Evolutionary conservation across 2,888 invertebrate genomes (phyloP), one percentile per base, ranked within the genome.

Genomic region (Drosophila nigritarsus): DNA sequence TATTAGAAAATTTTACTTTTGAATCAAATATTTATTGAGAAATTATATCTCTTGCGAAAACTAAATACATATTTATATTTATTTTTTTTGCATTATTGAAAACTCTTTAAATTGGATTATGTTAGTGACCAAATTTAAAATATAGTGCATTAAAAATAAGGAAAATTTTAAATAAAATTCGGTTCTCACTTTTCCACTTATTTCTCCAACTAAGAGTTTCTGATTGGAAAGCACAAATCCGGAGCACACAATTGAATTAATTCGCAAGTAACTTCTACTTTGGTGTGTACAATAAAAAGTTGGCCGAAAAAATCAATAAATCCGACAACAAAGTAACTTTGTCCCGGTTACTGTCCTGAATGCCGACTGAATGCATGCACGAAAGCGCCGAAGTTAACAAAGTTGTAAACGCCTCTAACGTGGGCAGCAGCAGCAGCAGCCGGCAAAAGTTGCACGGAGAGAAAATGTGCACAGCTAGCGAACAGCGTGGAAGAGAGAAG

Each of bases 261-360:
- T 36, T 34, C 3, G 5, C 24, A 34, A 9, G 32, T 32, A 51
- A 15, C n/a, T 42, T 34, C 63, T 63, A 38, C 51, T 69, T 69
- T 59, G 42, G 27, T 45, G 27, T 45, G 34, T 27, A 32, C 55
- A 55, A 40, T 20, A 49, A 75, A 66, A 84, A 67, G 55, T 55
- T 53, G 45, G 1, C 11, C 56, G 85, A 87, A 82, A 89, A 89
- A 87, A 90, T 87, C 90, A 90, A 90, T 87, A 82, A 87, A 76
- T 78, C 73, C 90, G 89, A 87, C 91, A 90, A 89, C 91, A 89
- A 89, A 89, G 89, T 89, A 89, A 87, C 79, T 86, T 85, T 83
- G 88, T 79, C 78, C 83, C 91, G 90, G 83, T 89, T 90, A 91
- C 89, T 89, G 91, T 91, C 91, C 89, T 88, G 80, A 82, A 91